A percentile compares a stretch with the other conserved stretches of the same genome.
phyloP scores from a whole-genome alignment of 1,140 invertebrate genomes.

The Brachionus paranguensis region DNA sequence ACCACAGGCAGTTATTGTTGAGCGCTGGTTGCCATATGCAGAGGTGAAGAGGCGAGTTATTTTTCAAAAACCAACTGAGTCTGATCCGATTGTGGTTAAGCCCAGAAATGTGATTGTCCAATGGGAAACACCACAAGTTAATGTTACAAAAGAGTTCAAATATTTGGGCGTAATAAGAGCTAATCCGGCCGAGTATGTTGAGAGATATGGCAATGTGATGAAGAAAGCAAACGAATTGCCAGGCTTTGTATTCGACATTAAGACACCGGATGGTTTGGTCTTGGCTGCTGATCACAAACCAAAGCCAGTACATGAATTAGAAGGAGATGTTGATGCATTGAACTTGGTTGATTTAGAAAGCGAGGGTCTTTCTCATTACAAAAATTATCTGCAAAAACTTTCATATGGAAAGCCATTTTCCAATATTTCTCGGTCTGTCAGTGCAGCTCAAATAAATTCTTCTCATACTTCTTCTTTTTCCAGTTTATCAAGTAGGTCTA shows the following conservation, averaged over 20 bases:
- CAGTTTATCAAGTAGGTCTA: not conserved
- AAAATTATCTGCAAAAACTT: not conserved
- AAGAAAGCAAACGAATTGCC: not conserved
- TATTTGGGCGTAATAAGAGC: constrained; percentile 23
- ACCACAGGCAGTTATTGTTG: constrained; percentile 32
- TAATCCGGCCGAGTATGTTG: constrained; percentile 17
- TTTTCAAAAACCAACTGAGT: not conserved
- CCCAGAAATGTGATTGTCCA: constrained; percentile 39
- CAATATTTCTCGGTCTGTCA: not conserved
- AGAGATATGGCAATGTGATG: not conserved
- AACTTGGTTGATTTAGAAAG: constrained; percentile 27
- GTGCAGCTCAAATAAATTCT: not conserved
- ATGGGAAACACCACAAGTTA: constrained; percentile 14
- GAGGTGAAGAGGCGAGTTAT: constrained; percentile 18
- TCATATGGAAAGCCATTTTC: not conserved
- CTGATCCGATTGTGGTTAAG: not conserved
- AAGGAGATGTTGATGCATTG: constrained; percentile 24
- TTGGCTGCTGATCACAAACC: constrained; percentile 12
- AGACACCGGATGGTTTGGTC: not conserved
- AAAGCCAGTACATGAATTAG: not conserved
- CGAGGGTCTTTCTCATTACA: constrained; percentile 14
- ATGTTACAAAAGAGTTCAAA: constrained; percentile 20
- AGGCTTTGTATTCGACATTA: not conserved
- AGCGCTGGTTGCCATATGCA: constrained; percentile 38
- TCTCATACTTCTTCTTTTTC: not conserved